Evolutionary conservation across 2,797 vertebrate species (phyloP).

Genomic region (Sebastes cheni): DNA sequence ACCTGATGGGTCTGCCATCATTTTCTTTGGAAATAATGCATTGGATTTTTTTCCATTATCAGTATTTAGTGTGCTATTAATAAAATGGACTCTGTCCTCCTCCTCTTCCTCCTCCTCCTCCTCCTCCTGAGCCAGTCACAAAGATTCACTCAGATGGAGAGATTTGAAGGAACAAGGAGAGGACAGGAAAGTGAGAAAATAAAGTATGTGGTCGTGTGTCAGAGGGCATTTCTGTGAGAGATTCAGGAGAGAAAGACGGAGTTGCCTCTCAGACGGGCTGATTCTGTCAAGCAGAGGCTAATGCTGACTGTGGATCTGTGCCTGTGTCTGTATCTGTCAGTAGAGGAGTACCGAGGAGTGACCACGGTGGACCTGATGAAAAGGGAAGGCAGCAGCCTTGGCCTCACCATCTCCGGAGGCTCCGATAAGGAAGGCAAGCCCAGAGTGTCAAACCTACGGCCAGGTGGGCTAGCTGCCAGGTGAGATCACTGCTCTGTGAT

Average conservation of each 20-base stretch:
- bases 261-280: conserved; percentile 47
- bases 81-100: conserved; percentile 11
- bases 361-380: conserved; percentile 97
- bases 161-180: conserved; percentile 38
- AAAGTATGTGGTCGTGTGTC: conserved; percentile 33
- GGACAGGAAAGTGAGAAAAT: conserved; percentile 36
- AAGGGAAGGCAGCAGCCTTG: conserved; percentile 95
- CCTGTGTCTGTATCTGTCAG: conserved; percentile 66
- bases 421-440: conserved; percentile 98
- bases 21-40: not conserved
- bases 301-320: conserved; percentile 56
- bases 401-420: conserved; percentile 97
- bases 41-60: not conserved
- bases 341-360: conserved; percentile 95
- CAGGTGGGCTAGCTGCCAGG: conserved; percentile 96
- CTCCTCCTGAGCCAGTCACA: conserved; percentile 31
- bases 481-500: conserved; percentile 78
- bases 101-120: not conserved
- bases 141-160: conserved; percentile 32
- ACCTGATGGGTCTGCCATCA: not conserved
- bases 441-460: conserved; percentile 94
- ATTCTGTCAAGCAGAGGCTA: conserved; percentile 54
- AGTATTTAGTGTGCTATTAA: conserved; percentile 17
- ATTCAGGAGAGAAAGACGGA: conserved; percentile 16
- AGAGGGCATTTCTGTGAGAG: conserved; percentile 30